Evolutionary conservation across 2,888 invertebrate species (phyloP).

Genomic region (Galerucella pusilla): DNA sequence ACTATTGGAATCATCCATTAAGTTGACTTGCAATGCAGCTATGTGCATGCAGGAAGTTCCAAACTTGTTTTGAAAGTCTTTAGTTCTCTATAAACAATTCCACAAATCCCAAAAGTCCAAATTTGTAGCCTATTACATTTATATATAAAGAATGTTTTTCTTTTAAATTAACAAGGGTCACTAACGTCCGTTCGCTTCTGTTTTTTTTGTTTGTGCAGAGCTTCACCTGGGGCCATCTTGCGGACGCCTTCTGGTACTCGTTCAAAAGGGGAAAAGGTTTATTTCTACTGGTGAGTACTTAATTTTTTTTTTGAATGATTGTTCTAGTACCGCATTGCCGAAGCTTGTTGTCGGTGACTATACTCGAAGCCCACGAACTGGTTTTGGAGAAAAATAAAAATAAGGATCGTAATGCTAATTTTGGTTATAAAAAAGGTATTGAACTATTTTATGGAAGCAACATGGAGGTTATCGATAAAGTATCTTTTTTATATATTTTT

Average conservation of each 20-base stretch:
- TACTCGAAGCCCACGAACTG: constrained; percentile 56
- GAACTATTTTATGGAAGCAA: background rate
- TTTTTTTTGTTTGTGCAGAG: constrained; percentile 56
- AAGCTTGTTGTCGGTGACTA: constrained; percentile 52
- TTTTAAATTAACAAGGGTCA: background rate
- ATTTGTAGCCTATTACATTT: background rate
- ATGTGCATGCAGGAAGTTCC: too few relatives aligned
- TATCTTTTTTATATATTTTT: background rate
- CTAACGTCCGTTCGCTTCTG: constrained; percentile 13
- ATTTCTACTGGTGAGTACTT: constrained; percentile 61
- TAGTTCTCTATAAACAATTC: too few relatives aligned
- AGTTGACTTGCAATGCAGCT: too few relatives aligned
- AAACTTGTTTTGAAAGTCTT: too few relatives aligned
- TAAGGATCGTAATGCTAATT: constrained; percentile 35
- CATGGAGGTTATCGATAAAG: background rate
- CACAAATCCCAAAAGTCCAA: too few relatives aligned
- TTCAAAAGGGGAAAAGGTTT: constrained; percentile 65
- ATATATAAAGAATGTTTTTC: too few relatives aligned
- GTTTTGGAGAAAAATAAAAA: background rate
- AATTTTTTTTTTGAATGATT: constrained; percentile 49
- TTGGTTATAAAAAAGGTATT: constrained; percentile 45
- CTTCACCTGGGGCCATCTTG: constrained; percentile 60
- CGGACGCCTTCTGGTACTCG: constrained; percentile 64
- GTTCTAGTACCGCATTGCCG: constrained; percentile 62
- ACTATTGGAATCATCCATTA: too few relatives aligned